These are phyloP conservation scores for Camponotus pennsylvanicus DNA, from an alignment of 1,140 invertebrate genomes.

Conservation along the genomic window DNA sequence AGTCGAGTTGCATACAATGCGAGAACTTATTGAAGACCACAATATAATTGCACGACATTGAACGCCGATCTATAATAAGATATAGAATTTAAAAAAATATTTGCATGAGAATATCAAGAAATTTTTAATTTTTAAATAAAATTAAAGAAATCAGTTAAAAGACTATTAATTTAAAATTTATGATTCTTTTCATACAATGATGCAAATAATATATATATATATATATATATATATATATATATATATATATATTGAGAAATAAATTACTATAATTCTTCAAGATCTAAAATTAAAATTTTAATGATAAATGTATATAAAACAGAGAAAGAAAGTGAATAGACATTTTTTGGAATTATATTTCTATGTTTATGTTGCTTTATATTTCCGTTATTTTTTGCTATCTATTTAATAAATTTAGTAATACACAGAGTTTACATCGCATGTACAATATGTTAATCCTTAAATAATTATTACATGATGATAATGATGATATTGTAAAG, in stretches of 20 bases:
- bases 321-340: neutral
- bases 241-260: neutral
- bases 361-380: neutral
- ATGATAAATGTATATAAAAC: neutral
- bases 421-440: no score
- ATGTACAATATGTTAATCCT: neutral
- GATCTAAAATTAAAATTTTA: neutral
- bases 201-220: neutral
- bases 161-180: constrained; percentile 11
- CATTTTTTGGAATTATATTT: neutral
- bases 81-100: neutral
- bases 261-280: neutral
- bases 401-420: neutral
- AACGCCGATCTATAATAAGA: neutral
- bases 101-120: neutral
- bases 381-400: neutral
- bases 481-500: neutral
- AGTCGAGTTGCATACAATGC: constrained; percentile 41
- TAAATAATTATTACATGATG: neutral
- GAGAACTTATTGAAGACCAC: constrained; percentile 17
- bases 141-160: neutral
- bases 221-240: no score
- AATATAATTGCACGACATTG: constrained; percentile 34
- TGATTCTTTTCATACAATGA: neutral
- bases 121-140: neutral